These are phyloP conservation scores for Epistrophe eligans DNA, from an alignment of 2,888 invertebrate genomes.

Conservation along the genomic window DNA sequence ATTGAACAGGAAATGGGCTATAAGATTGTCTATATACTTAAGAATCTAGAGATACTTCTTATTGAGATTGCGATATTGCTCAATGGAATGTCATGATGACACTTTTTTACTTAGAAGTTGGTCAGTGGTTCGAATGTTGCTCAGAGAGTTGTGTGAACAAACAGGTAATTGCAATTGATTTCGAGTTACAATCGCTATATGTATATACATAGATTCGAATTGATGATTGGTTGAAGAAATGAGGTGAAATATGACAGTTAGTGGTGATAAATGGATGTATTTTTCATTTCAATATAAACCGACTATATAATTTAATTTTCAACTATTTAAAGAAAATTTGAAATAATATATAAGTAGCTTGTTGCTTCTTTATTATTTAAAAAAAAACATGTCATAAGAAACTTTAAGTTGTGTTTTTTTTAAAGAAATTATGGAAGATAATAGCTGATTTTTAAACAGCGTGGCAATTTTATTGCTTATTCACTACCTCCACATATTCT, in stretches of 20 bases:
- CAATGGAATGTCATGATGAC: conserved; percentile 72
- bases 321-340: not conserved
- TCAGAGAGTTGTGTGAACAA: conserved; percentile 44
- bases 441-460: too few species aligned
- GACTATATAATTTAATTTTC: not conserved
- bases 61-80: conserved; percentile 61
- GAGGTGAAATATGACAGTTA: conserved; percentile 36
- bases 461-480: too few species aligned
- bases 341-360: too few species aligned
- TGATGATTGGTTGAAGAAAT: conserved; percentile 24
- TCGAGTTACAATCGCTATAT: not conserved
- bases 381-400: too few species aligned
- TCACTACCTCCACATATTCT: too few species aligned
- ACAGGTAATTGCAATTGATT: conserved; percentile 50
- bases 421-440: too few species aligned
- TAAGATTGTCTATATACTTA: conserved; percentile 20
- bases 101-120: conserved; percentile 60
- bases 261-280: conserved; percentile 8
- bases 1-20: conserved; percentile 72
- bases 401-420: too few species aligned
- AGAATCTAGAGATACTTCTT: conserved; percentile 34
- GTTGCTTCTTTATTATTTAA: too few species aligned
- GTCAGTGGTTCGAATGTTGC: conserved; percentile 69
- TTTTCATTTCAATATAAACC: not conserved
- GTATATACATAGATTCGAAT: not conserved